Evolutionary conservation across 1,140 invertebrate species (phyloP), one percentile per base, ranked within the genome.

Genomic region (Centruroides vittatus): DNA sequence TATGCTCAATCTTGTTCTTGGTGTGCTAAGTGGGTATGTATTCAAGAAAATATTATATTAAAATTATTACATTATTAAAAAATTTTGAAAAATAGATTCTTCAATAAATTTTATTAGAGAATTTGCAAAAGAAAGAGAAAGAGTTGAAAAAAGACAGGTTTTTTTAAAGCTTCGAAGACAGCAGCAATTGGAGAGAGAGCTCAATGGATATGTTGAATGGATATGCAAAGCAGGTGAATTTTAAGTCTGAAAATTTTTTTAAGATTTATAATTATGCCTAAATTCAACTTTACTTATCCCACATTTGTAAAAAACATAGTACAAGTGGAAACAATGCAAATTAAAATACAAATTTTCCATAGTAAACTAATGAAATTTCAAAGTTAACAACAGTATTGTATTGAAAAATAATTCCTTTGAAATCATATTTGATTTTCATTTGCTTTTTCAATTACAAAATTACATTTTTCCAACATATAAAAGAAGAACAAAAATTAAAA

Each of bases 91-190:
- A n/a, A 13, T 13, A 51, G 12, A 13, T 51, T 51, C 5, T 12
- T 10, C 5, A 34, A 13, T 13, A 34, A 5, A 51, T n/a, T 34
- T 51, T 51, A 51, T n/a, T 11, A 98, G 95, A 84, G 97, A 99
- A 81, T 99, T 99, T 86, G 97, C 97, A 79, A 99, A 99, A 86
- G 97, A 99, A 84, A 93, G 96, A 89, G 97, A 99, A 81, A 89
- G 98, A 82, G 97, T 99, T 82, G 97, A 99, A 84, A 99, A 99
- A 82, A 86, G 96, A 77, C 91, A 99, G 83, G 92, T 94, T 77
- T 99, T 99, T 84, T 83, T 99, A 77, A 99, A 99, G 81, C 82
- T 99, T 79, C 86, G 96, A 79, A 84, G 95, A 79, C 91, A 96
- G 77, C 93, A 98, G 77, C 95, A 99, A 79, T 84, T 99, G 76